phyloP scores from a whole-genome alignment of 2,888 invertebrate genomes.

The Chymomyza fuscimana region DNA sequence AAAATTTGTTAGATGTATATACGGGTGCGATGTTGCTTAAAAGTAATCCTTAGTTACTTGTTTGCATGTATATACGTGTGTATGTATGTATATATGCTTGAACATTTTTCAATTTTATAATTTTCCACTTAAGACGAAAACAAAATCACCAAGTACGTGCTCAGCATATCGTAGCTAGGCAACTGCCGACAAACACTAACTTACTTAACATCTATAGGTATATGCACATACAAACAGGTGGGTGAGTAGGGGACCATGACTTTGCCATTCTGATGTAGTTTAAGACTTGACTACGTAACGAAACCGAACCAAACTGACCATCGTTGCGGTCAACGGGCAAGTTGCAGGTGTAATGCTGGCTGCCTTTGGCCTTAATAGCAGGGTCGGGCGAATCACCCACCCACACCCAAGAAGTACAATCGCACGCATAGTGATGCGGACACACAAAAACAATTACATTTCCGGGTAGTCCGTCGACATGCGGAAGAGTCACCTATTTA shows the following conservation, averaged over 20 bases:
- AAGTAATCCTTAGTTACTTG: not conserved
- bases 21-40: too few relatives aligned
- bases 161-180: conserved; percentile 41
- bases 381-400: conserved; percentile 56
- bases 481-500: conserved; percentile 58
- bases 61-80: not conserved
- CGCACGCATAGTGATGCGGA: conserved; percentile 17
- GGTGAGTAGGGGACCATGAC: conserved; percentile 19
- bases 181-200: conserved; percentile 8
- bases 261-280: conserved; percentile 1
- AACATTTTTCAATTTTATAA: conserved; percentile 68
- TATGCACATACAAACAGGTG: conserved; percentile 11
- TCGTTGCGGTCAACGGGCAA: conserved; percentile 66
- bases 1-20: not conserved
- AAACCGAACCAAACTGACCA: conserved; percentile 46
- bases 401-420: conserved; percentile 29
- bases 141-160: conserved; percentile 71
- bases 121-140: conserved; percentile 73
- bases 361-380: conserved; percentile 57
- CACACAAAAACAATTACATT: conserved; percentile 58
- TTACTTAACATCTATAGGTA: not conserved
- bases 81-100: conserved; percentile 10
- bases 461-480: conserved; percentile 53
- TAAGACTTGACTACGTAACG: not conserved
- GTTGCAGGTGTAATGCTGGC: conserved; percentile 66